Base-by-base conservation (phyloP, 2,888 invertebrate genomes). In the Gonocerus acuteangulatus region DNA sequence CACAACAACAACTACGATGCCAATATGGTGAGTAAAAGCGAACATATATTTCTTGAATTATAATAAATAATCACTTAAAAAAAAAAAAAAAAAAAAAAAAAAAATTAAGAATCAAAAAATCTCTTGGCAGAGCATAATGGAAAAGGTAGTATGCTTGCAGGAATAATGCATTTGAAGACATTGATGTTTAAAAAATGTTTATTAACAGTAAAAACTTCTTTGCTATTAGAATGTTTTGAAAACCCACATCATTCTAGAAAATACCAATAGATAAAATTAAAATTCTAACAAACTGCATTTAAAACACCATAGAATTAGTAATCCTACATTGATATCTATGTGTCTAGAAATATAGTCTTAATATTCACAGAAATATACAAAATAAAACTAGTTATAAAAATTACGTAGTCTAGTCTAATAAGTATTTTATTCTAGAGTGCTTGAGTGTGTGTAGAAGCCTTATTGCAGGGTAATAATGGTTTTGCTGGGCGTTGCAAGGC, bases 1-100 rank as follows among this genome's bases (percentile, higher is more conserved):
- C 63, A 65, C 54, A 63, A 63, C 60, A 65, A 63, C 61, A 65
- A 62, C 62, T 65, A 65, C 54, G 65, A 65, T 61, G 63, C 63
- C 19, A 65, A 62, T 60, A 63, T 65, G 65, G 65, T 65, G 60
- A 65, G 65, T 54, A 22, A 19, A 23, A 54, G 22, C n/a, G 3
- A 6, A 42, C 6, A 15, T 16, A 42, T 4, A 15, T 42, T 7
- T n/a, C 44, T 16, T 16, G 15, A 42, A 42, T 42, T 42, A 15
- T 4, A 42, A 42, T 21, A 22, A 54, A 44, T 23, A 54, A 54
- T 13, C 4, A 44, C 13, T 15, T 22, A 15, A 54, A 54, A 42
- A 19, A 15, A 44, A n/a, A 23, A 54, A 42, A 13, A 1, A 42
- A 42, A 15, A 54, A 18, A 15, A 42, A 42, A 36, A 23, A 39